A percentile compares a stretch with the other conserved stretches of the same genome.
Evolutionary conservation across 1,140 invertebrate species (phyloP).

Genomic region (Hermetia illucens): DNA sequence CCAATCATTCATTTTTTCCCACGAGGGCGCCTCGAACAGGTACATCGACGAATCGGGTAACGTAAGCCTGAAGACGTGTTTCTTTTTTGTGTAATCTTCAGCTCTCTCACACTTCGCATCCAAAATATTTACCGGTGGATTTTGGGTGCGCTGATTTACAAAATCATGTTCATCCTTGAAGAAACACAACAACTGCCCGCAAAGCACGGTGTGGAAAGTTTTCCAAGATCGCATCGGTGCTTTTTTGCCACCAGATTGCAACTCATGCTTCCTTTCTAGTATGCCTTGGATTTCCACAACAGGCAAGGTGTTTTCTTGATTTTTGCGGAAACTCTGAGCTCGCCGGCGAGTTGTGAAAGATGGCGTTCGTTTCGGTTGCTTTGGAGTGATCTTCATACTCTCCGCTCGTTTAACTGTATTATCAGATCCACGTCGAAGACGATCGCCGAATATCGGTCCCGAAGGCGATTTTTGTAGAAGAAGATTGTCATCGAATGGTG

Average conservation of each 20-base stretch:
- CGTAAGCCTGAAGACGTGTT: conserved; percentile 80
- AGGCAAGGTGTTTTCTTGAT: conserved; percentile 57
- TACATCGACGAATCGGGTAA: conserved; percentile 87
- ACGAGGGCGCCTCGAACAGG: conserved; percentile 63
- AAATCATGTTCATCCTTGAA: conserved; percentile 94
- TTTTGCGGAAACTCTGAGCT: conserved; percentile 76
- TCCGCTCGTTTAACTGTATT: conserved; percentile 63
- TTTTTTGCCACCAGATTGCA: conserved; percentile 84
- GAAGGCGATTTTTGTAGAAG: conserved; percentile 35
- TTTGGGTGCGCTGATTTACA: conserved; percentile 68
- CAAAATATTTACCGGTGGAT: conserved; percentile 79
- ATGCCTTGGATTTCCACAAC: conserved; percentile 81
- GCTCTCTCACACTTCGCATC: conserved; percentile 68
- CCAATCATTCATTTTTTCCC: conserved; percentile 80
- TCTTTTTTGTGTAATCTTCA: conserved; percentile 88
- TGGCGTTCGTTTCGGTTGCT: conserved; percentile 72
- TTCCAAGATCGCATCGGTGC: conserved; percentile 94
- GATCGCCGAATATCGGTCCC: conserved; percentile 56
- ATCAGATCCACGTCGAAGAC: conserved; percentile 44
- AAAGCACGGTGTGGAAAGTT: conserved; percentile 86
- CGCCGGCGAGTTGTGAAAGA: conserved; percentile 85
- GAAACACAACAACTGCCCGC: conserved; percentile 93
- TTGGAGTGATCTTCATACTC: conserved; percentile 68
- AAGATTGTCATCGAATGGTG: conserved; percentile 15
- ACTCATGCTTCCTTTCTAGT: conserved; percentile 88